phyloP scores from a whole-genome alignment of 1,140 invertebrate genomes.

The Sipha flava region DNA sequence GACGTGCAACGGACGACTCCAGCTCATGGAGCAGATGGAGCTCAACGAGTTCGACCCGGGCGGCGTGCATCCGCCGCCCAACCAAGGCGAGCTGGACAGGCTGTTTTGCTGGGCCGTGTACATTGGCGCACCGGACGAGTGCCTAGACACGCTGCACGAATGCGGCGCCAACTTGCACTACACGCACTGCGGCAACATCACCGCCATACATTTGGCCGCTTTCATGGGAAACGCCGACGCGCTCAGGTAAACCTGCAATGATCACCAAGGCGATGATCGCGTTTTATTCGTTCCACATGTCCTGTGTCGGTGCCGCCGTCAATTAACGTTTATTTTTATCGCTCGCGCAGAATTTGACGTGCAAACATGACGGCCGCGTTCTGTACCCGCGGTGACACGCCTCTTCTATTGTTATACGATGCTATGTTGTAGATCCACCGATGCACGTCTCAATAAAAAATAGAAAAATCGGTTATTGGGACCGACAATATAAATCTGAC shows the following conservation, averaged over 20 bases:
- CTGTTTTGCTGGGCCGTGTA: slow-evolving; percentile 62
- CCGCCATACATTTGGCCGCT: slow-evolving; percentile 62
- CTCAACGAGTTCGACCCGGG: slow-evolving; percentile 51
- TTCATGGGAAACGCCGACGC: slow-evolving; percentile 66
- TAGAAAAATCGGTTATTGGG: too few relatives aligned
- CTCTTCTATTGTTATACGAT: not conserved
- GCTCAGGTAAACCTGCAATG: too few relatives aligned
- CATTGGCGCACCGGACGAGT: slow-evolving; percentile 52
- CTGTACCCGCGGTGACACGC: too few relatives aligned
- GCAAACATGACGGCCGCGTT: too few relatives aligned
- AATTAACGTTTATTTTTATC: not conserved
- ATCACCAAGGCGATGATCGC: too few relatives aligned
- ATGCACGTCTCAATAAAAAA: too few relatives aligned
- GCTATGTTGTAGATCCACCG: too few relatives aligned
- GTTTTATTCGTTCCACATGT: too few relatives aligned
- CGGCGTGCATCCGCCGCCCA: slow-evolving; percentile 22
- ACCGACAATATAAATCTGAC: too few relatives aligned
- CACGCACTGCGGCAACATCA: slow-evolving; percentile 53
- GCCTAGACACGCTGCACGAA: slow-evolving; percentile 53
- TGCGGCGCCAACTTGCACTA: slow-evolving; percentile 60
- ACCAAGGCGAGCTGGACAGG: slow-evolving; percentile 40
- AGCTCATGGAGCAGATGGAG: slow-evolving; percentile 62
- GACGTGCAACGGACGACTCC: slow-evolving; percentile 53
- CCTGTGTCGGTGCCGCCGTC: too few relatives aligned
- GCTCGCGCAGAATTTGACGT: not conserved